These are phyloP conservation scores for Lasioglossum oenotherae DNA, from an alignment of 2,888 invertebrate species.

Conservation along the genomic window DNA sequence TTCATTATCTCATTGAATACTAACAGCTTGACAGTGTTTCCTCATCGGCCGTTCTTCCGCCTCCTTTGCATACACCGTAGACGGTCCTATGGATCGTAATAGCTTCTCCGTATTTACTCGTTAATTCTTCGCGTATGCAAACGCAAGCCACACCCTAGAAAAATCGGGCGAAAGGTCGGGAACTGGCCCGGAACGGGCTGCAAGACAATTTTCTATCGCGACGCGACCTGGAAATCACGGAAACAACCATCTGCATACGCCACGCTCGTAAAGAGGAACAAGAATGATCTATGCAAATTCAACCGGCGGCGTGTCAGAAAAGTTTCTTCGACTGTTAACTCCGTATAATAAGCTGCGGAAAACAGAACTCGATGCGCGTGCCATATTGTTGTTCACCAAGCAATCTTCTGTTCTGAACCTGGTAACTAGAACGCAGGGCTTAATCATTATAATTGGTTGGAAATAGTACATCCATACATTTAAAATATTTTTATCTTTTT, in stretches of 20 bases:
- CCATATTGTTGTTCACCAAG: neutral
- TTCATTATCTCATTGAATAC: slow-evolving; percentile 70
- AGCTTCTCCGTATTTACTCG: slow-evolving; percentile 53
- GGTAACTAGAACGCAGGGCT: neutral
- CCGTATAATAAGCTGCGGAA: neutral
- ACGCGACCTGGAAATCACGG: slow-evolving; percentile 39
- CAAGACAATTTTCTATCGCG: slow-evolving; percentile 35
- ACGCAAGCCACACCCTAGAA: slow-evolving; percentile 56
- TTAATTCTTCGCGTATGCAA: slow-evolving; percentile 64
- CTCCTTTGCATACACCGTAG: slow-evolving; percentile 65
- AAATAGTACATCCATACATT: too few species aligned
- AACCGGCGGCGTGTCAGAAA: neutral
- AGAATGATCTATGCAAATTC: slow-evolving; percentile 11
- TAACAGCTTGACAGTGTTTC: slow-evolving; percentile 61
- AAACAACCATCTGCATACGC: slow-evolving; percentile 30
- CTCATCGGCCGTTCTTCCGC: slow-evolving; percentile 66
- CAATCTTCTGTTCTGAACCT: neutral
- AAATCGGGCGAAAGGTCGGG: slow-evolving; percentile 57
- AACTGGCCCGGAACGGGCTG: slow-evolving; percentile 58
- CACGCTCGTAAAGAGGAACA: slow-evolving; percentile 12
- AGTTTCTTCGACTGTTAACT: neutral
- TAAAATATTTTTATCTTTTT: too few species aligned
- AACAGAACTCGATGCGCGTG: neutral
- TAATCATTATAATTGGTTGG: neutral
- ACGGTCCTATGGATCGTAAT: slow-evolving; percentile 51